Percentiles rank a stretch among this genome's conserved stretches.
These are phyloP conservation scores for Hybognathus amarus DNA, from an alignment of 2,797 vertebrate genomes.

Conservation along the genomic window DNA sequence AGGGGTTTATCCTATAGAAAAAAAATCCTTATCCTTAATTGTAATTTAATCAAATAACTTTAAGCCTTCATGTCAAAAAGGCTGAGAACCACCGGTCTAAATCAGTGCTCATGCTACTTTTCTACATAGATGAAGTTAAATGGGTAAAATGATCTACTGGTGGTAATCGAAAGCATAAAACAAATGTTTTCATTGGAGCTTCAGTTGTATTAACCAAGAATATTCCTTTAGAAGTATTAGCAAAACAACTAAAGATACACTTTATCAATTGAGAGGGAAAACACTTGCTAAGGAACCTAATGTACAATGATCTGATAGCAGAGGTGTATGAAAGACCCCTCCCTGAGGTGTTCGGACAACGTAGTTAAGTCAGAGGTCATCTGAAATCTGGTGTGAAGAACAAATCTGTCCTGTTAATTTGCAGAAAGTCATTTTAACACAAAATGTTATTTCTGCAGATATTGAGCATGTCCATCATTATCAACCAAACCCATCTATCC, in stretches of 20 bases:
- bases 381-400: conserved; percentile 17
- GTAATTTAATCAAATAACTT: neutral
- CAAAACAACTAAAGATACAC: neutral
- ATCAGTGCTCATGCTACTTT: neutral
- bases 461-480: conserved; percentile 23
- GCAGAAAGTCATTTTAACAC: neutral
- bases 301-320: conserved; percentile 32
- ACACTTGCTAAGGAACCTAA: neutral
- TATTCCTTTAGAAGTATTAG: neutral
- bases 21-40: no score
- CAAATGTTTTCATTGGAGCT: neutral
- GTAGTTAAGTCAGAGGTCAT: conserved; percentile 4
- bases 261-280: neutral
- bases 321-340: neutral
- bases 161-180: neutral
- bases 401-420: conserved; percentile 9
- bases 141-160: neutral
- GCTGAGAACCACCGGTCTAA: neutral
- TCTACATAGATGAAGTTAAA: neutral
- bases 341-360: conserved; percentile 2
- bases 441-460: conserved; percentile 24
- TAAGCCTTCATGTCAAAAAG: neutral
- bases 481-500: conserved; percentile 2
- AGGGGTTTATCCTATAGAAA: no score
- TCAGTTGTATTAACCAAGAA: neutral